Conservation (phyloP, 2,113 vertebrate genomes). For the Ranitomeya imitator region DNA sequence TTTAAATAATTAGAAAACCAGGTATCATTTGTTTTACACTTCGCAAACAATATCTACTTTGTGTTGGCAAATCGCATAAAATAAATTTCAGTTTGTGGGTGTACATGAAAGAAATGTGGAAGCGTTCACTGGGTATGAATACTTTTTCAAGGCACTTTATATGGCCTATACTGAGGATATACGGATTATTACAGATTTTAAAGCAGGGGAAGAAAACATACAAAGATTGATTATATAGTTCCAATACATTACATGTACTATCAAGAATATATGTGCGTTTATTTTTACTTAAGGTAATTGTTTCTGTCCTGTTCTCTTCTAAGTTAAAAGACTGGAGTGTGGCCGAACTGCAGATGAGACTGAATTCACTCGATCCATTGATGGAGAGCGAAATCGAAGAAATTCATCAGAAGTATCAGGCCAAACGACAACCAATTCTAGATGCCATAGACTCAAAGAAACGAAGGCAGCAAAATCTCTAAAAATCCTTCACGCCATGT, state of each 20-base stretch:
- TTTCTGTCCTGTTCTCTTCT: neutral
- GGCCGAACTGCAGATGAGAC: constrained; percentile 82
- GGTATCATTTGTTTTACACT: no score
- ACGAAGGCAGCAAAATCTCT: constrained; percentile 85
- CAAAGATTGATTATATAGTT: neutral
- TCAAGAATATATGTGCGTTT: neutral
- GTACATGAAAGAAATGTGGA: no score
- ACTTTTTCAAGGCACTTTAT: no score
- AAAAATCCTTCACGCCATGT: neutral
- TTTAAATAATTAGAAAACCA: no score
- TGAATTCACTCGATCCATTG: constrained; percentile 88
- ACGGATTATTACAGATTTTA: no score
- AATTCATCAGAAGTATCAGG: constrained; percentile 90
- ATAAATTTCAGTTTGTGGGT: no score
- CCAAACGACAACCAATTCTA: constrained; percentile 91
- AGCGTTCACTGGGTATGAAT: no score
- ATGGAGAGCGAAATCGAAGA: constrained; percentile 98
- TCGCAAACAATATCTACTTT: no score
- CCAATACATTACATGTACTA: neutral
- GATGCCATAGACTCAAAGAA: constrained; percentile 94
- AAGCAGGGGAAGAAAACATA: no score
- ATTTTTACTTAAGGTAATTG: neutral
- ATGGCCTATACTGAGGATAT: no score
- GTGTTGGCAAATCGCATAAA: no score
- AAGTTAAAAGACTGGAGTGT: constrained; percentile 89